Base-by-base conservation (phyloP, 2,888 invertebrate genomes). In the Apamea monoglypha region DNA sequence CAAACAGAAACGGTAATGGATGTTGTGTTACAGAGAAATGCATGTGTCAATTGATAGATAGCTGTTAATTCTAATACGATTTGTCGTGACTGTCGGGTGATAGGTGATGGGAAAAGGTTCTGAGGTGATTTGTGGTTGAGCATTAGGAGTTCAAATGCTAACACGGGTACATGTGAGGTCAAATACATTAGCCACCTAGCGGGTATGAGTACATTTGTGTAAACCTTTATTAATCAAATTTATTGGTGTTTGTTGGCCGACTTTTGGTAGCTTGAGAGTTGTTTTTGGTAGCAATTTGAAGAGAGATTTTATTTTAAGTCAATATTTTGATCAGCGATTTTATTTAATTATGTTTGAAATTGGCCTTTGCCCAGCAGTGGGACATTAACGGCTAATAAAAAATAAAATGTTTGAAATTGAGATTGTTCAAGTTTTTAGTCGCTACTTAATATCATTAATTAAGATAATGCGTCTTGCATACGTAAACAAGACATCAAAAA, bases 181-280 rank as follows among this genome's bases (percentile, higher is more conserved):
- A 96, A 96, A 96, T 92, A 92, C 96, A 96, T 96, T 96, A 96
- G 96, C 96, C 96, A 96, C 96, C 96, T 95, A 96, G 95, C 94
- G 96, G 94, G 95, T 91, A 89, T 89, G 94, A 92, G 92, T 91
- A 91, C 92, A 90, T 91, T 91, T 92, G 92, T 92, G 93, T 94
- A 94, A 93, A 94, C 92, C 91, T 94, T 92, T 94, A 96, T 96
- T 94, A 95, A 96, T 96, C 96, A 95, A 94, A 93, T 86, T 90
- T 86, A 90, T 90, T 88, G 71, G 82, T 87, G 91, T 91, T 91
- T 89, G 89, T 84, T 91, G 88, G 84, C 89, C 91, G 87, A 87
- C 87, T 90, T 90, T 87, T 86, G 75, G 73, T 78, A 84, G 89
- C 80, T 75, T 88, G 85, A 85, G 88, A 91, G 89, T 74, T 74